A percentile compares a stretch with the other conserved stretches of the same genome.
Conservation (phyloP, 2,797 vertebrate species). For the Phrynocephalus forsythii region DNA sequence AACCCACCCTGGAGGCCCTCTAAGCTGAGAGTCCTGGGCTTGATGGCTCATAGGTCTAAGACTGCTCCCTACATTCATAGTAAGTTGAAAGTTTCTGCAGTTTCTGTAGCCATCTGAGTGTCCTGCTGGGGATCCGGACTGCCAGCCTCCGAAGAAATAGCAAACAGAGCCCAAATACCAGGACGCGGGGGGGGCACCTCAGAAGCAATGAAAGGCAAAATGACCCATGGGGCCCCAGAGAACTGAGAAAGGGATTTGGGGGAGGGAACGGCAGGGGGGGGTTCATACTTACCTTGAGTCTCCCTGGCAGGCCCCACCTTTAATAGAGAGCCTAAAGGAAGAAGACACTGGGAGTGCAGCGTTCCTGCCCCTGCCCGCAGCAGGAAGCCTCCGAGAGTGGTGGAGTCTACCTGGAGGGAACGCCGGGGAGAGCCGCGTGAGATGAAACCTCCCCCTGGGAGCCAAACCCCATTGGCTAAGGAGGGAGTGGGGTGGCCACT, state of each 20-base stretch:
- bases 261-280: not conserved
- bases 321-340: conserved; percentile 46
- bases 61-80: not conserved
- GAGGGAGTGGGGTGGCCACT: conserved; percentile 12
- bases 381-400: conserved; percentile 41
- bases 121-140: not conserved
- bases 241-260: not conserved
- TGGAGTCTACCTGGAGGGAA: conserved; percentile 36
- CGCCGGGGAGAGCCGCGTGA: conserved; percentile 42
- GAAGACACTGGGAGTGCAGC: conserved; percentile 33
- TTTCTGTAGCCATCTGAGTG: too few relatives aligned
- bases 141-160: not conserved
- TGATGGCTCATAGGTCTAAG: not conserved
- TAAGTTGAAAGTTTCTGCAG: too few relatives aligned
- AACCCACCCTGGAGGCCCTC: too few relatives aligned
- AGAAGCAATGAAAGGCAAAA: not conserved
- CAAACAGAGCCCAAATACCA: not conserved
- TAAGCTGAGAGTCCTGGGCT: not conserved
- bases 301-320: conserved; percentile 45
- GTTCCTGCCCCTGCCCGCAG: conserved; percentile 16
- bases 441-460: conserved; percentile 10
- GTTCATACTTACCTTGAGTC: conserved; percentile 37
- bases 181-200: not conserved
- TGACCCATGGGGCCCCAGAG: not conserved
- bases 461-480: not conserved